Conservation (phyloP, 2,888 invertebrate species). For the Lordiphosa andalusiaca region DNA sequence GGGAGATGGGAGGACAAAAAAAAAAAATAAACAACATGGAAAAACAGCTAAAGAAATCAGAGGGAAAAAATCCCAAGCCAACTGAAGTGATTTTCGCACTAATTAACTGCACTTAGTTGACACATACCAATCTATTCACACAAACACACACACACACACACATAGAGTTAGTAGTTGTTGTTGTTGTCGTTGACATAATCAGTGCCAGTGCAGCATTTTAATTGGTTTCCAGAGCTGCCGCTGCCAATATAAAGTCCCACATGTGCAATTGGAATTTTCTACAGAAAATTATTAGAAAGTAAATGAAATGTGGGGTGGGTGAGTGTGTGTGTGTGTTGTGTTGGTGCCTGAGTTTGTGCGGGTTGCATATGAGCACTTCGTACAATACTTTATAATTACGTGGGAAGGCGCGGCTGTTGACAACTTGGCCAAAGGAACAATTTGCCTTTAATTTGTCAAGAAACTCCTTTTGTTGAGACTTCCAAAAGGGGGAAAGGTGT, state of each 20-base stretch:
- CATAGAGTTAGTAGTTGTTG: slow-evolving; percentile 2
- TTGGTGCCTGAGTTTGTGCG: slow-evolving; percentile 7
- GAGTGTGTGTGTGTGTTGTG: slow-evolving; percentile 14
- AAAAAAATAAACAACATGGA: slow-evolving; percentile 28
- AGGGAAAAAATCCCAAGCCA: slow-evolving; percentile 62
- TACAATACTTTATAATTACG: slow-evolving; percentile 56
- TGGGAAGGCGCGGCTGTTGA: slow-evolving; percentile 40
- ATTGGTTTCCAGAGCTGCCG: slow-evolving; percentile 59
- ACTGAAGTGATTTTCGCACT: slow-evolving; percentile 73
- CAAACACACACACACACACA: slow-evolving; percentile 23
- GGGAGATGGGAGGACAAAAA: slow-evolving; percentile 6
- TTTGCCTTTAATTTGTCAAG: too few species aligned
- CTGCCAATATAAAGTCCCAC: slow-evolving; percentile 71
- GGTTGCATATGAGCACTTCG: slow-evolving; percentile 15
- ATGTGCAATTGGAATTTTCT: slow-evolving; percentile 71
- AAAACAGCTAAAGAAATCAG: slow-evolving; percentile 59
- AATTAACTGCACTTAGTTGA: slow-evolving; percentile 74
- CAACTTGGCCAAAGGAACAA: slow-evolving; percentile 26
- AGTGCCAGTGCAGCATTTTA: slow-evolving; percentile 67
- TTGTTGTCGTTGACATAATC: slow-evolving; percentile 58
- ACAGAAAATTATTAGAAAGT: slow-evolving; percentile 72
- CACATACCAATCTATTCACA: slow-evolving; percentile 71
- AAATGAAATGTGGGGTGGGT: slow-evolving; percentile 50
- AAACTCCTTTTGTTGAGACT: too few species aligned
- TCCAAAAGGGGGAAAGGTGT: too few species aligned